Evolutionary conservation across 2,888 invertebrate species (phyloP).

Genomic region (Lydus trimaculatus): DNA sequence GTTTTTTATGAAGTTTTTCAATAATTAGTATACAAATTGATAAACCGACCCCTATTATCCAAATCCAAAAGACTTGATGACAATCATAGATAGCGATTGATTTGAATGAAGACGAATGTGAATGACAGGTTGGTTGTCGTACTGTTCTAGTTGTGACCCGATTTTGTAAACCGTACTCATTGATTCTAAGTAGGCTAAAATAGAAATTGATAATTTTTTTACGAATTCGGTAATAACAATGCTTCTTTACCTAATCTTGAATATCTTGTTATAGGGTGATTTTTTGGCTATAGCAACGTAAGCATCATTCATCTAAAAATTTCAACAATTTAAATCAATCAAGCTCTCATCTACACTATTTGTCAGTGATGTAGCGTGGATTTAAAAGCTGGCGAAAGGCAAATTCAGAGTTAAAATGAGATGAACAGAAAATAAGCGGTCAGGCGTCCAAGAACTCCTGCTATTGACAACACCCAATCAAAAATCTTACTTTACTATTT

Average conservation of each 20-base stretch:
- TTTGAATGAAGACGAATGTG: conserved; percentile 46
- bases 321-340: not conserved
- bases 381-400: no score
- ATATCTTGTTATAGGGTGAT: conserved; percentile 47
- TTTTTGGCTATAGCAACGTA: conserved; percentile 44
- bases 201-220: not conserved
- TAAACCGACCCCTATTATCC: conserved; percentile 38
- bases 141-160: conserved; percentile 40
- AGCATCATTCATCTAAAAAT: conserved; percentile 36
- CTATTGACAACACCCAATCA: no score
- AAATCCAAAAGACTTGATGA: conserved; percentile 43
- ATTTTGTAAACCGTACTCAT: conserved; percentile 43
- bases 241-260: conserved; percentile 45
- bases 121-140: conserved; percentile 45
- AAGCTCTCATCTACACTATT: no score
- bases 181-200: conserved; percentile 41
- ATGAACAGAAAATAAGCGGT: no score
- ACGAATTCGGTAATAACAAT: not conserved
- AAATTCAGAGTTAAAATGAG: no score
- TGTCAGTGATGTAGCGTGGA: not conserved
- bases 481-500: no score
- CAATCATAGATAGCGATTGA: conserved; percentile 49
- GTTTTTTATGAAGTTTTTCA: conserved; percentile 23
- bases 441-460: no score
- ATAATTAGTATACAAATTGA: conserved; percentile 34